Conservation (phyloP, 2,888 invertebrate genomes). For the Listrodromus nycthemerus region DNA sequence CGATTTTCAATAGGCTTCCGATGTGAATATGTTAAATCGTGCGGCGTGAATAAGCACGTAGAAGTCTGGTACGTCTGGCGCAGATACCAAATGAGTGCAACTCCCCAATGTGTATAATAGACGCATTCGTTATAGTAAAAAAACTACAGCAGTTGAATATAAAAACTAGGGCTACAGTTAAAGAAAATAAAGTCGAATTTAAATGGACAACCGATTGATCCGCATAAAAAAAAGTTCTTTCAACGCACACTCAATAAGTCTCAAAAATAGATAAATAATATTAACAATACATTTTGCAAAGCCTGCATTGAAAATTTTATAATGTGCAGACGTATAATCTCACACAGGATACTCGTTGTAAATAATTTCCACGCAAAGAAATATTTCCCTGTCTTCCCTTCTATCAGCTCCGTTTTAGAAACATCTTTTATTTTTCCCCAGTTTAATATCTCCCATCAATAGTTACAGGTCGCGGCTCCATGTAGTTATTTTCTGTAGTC, state of each 20-base stretch:
- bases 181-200: too few species aligned
- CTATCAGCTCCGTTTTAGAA: neutral
- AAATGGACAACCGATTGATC: too few species aligned
- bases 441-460: too few species aligned
- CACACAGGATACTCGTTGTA: neutral
- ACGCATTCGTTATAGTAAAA: neutral
- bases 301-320: neutral
- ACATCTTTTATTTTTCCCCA: neutral
- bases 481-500: neutral
- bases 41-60: neutral
- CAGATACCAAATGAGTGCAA: neutral
- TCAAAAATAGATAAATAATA: too few species aligned
- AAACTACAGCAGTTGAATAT: neutral
- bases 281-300: neutral
- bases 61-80: neutral
- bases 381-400: neutral
- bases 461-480: neutral
- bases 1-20: conserved; percentile 43
- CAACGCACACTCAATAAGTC: too few species aligned
- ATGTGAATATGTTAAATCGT: conserved; percentile 28
- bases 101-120: neutral
- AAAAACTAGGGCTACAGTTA: too few species aligned
- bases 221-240: too few species aligned
- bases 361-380: neutral
- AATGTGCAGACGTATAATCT: neutral